These are phyloP conservation scores for Chelon labrosus DNA, from an alignment of 2,797 vertebrate species.

Conservation along the genomic window DNA sequence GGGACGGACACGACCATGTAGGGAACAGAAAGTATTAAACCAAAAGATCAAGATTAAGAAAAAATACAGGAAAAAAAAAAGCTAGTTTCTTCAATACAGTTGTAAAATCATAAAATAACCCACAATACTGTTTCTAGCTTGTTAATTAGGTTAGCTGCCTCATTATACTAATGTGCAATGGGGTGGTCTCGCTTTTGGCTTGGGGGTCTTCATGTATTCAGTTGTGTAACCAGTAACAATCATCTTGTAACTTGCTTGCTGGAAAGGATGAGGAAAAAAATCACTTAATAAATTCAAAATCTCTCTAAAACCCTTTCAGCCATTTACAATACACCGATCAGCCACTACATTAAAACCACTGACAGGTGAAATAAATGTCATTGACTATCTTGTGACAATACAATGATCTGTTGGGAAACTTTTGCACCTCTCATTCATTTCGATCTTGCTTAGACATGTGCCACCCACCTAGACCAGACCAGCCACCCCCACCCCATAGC, in stretches of 20 bases:
- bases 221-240: background rate
- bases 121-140: constrained; percentile 2
- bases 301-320: background rate
- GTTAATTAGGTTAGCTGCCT: background rate
- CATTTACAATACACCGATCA: no score
- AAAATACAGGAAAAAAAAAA: constrained; percentile 4
- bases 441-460: no score
- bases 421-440: no score
- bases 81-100: background rate
- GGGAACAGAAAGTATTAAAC: constrained; percentile 43
- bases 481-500: no score
- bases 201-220: background rate
- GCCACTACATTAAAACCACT: no score
- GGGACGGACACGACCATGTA: constrained; percentile 40
- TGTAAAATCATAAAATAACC: background rate
- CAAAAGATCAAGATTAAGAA: constrained; percentile 12
- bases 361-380: no score
- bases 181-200: background rate
- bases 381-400: no score
- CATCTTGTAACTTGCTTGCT: background rate
- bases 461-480: no score
- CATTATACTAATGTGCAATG: background rate
- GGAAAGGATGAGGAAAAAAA: background rate
- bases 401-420: no score
- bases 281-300: background rate